These are phyloP conservation scores for Chymomyza amoena DNA, from an alignment of 2,888 invertebrate genomes.

Conservation along the genomic window DNA sequence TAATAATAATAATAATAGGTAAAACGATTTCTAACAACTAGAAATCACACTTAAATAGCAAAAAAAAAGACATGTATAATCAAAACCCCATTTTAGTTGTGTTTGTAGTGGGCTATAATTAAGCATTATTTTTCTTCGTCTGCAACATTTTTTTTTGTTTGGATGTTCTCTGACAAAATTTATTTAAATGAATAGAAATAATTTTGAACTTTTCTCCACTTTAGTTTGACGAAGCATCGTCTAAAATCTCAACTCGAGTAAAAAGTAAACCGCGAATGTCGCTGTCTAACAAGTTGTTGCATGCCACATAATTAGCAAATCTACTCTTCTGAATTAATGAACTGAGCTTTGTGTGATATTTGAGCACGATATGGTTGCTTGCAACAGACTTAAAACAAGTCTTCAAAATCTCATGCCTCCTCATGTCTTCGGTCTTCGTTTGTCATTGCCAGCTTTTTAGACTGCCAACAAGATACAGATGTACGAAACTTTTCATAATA, in stretches of 20 bases:
- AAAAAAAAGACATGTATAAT: not conserved
- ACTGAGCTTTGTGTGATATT: not conserved
- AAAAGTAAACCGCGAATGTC: not conserved
- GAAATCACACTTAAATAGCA: not conserved
- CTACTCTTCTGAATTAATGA: not conserved
- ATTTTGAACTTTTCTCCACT: not conserved
- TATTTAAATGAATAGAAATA: not conserved
- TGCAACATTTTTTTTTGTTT: not conserved
- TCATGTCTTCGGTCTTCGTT: not conserved
- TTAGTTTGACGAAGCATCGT: not conserved
- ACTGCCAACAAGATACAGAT: not conserved
- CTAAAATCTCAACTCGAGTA: not conserved
- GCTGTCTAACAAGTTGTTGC: not conserved
- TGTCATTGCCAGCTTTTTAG: not conserved
- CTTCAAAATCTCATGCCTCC: not conserved
- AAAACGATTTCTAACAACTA: not conserved
- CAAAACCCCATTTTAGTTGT: not conserved
- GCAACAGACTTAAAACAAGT: not conserved
- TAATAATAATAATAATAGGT: not conserved
- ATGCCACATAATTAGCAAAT: not conserved
- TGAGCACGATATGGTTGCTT: not conserved
- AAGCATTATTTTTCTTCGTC: constrained; percentile 7
- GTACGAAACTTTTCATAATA: not conserved
- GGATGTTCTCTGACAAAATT: not conserved
- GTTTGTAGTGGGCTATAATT: not conserved